A percentile compares a stretch with the other conserved stretches of the same genome.
Conservation (phyloP, 2,797 vertebrate genomes). For the Rhinatrema bivittatum region DNA sequence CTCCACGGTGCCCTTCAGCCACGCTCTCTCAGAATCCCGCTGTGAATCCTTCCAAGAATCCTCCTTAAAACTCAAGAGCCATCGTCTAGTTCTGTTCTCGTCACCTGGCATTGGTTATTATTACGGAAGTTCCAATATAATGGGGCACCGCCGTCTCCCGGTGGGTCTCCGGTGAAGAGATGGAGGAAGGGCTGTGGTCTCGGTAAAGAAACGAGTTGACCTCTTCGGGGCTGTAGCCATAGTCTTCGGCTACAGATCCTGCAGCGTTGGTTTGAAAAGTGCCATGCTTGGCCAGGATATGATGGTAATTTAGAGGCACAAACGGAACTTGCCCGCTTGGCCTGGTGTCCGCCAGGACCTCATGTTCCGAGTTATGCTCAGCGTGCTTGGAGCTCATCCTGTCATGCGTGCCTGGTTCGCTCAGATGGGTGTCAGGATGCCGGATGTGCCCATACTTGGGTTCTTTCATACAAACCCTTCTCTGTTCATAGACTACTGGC, state of each 20-base stretch:
- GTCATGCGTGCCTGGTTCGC: slow-evolving; percentile 27
- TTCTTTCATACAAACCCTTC: slow-evolving; percentile 60
- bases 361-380: slow-evolving; percentile 36
- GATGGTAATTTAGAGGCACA: slow-evolving; percentile 77
- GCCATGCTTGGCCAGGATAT: slow-evolving; percentile 68
- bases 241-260: slow-evolving; percentile 48
- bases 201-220: slow-evolving; percentile 51
- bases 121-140: slow-evolving; percentile 83
- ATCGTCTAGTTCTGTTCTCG: slow-evolving; percentile 1
- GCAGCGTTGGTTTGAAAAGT: slow-evolving; percentile 48
- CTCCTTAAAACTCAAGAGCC: not conserved
- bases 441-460: slow-evolving; percentile 40
- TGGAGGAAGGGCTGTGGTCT: slow-evolving; percentile 59
- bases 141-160: slow-evolving; percentile 61
- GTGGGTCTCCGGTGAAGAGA: slow-evolving; percentile 57
- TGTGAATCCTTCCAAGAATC: slow-evolving; percentile 21
- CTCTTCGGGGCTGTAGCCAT: slow-evolving; percentile 48
- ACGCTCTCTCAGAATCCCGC: slow-evolving; percentile 19
- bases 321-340: slow-evolving; percentile 62
- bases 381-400: slow-evolving; percentile 27
- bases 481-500: slow-evolving; percentile 63
- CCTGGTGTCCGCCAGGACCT: slow-evolving; percentile 45
- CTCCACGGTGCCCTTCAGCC: slow-evolving; percentile 29
- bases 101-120: slow-evolving; percentile 87
- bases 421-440: slow-evolving; percentile 18